phyloP scores from a whole-genome alignment of 1,140 invertebrate genomes.

The Achroia grisella region DNA sequence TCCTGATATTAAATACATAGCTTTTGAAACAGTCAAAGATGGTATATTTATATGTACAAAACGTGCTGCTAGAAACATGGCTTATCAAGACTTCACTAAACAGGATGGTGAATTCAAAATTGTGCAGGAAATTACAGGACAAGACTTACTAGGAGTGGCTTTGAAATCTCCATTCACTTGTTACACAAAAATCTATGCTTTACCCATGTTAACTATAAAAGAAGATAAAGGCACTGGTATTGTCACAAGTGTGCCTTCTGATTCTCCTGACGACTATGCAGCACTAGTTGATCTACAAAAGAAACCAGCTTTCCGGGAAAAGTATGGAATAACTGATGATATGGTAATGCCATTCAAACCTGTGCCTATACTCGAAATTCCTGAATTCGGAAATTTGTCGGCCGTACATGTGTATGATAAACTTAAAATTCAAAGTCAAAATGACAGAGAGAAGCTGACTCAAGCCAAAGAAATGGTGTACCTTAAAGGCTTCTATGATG shows the following conservation, averaged over 20 bases:
- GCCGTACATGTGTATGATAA: conserved; percentile 91
- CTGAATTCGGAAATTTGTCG: conserved; percentile 89
- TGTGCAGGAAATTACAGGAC: conserved; percentile 81
- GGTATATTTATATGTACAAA: conserved; percentile 92
- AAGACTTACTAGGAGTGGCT: conserved; percentile 85
- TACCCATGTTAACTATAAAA: conserved; percentile 99
- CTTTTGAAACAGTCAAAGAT: conserved; percentile 82
- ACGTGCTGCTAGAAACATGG: conserved; percentile 95
- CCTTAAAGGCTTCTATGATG: conserved; percentile 98
- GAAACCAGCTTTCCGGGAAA: conserved; percentile 93
- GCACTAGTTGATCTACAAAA: conserved; percentile 96
- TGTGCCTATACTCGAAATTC: conserved; percentile 94
- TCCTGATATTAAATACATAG: conserved; percentile 96
- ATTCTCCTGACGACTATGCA: conserved; percentile 99
- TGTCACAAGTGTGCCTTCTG: conserved; percentile 98
- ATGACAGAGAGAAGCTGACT: conserved; percentile 94
- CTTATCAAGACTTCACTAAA: conserved; percentile 93
- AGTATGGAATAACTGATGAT: conserved; percentile 93
- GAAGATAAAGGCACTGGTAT: conserved; percentile 98
- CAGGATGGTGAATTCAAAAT: conserved; percentile 86
- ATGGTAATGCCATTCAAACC: conserved; percentile 86
- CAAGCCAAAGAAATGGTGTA: conserved; percentile 98
- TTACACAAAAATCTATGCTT: conserved; percentile 90
- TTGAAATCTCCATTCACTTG: conserved; percentile 89
- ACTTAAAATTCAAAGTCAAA: conserved; percentile 97